Evolutionary conservation across 1,140 invertebrate species (phyloP), one percentile per base, ranked within the genome.

Genomic region (Glossosoma conforme): DNA sequence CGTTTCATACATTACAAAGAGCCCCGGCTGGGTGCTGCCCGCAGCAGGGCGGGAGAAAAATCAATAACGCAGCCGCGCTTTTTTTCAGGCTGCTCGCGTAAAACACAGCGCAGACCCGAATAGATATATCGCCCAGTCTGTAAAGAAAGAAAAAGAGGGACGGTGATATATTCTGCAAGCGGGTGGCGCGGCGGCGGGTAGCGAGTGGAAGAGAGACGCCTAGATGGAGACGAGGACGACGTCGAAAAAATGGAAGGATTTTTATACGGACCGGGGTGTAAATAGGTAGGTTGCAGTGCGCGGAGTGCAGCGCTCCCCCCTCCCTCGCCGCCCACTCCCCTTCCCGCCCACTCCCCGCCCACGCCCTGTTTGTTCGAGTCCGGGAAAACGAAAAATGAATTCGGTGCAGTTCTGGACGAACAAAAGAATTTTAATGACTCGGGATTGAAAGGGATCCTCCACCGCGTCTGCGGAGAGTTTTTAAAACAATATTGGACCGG

Each of bases 41-140:
- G 51, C 56, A 51, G 25, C 56, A 51, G 56, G 46, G 52, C 51
- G 46, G 44, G 51, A 48, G 57, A 59, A 59, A 59, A 59, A 59
- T 59, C 57, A 59, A 59, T 59, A 59, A 55, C 57, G 57, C 57
- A 58, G 56, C n/a, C 45, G 51, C 52, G 53, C 57, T 59, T 59
- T 59, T 58, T 59, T 59, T 59, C 57, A 59, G 57, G 44, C 44
- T 54, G 56, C 56, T 59, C 57, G 52, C 57, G 57, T 59, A 59
- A 54, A 59, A 59, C 57, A 58, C 56, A 58, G 56, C 55, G 36
- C 44, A 44, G 28, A 44, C 35, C 48, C 41, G 44, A 43, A 43
- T 47, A 44, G 48, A 46, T 52, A 46, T 45, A 47, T 45, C 57
- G 48, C 41, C 20, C 33, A 38, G 44, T 47, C 44, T 54, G 44